A percentile compares a stretch with the other conserved stretches of the same genome.
These are phyloP conservation scores for Trididemnum clinides DNA, from an alignment of 23 tunicate genomes.

Conservation along the genomic window DNA sequence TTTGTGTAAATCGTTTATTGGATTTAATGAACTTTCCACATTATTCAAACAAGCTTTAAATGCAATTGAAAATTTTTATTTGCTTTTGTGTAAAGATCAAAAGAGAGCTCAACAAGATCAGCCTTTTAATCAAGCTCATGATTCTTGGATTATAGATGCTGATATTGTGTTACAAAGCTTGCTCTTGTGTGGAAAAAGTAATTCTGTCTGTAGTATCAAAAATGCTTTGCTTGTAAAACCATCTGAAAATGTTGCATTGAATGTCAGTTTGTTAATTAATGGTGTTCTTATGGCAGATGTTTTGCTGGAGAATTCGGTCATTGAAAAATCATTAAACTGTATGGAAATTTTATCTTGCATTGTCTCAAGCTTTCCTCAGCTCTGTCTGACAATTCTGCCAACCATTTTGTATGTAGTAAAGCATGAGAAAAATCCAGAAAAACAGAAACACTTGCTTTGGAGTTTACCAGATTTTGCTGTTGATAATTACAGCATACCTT, in stretches of 20 bases:
- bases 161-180: not conserved
- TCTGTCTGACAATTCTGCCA: slow-evolving; percentile 37
- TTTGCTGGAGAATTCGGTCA: not conserved
- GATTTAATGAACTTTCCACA: not conserved
- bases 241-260: not conserved
- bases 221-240: not conserved
- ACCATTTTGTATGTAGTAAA: slow-evolving; percentile 20
- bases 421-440: not conserved
- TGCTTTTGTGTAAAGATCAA: not conserved
- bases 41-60: not conserved
- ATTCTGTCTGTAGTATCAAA: not conserved
- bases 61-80: not conserved
- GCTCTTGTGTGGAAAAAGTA: not conserved
- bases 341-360: not conserved
- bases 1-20: not conserved
- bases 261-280: not conserved
- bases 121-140: not conserved
- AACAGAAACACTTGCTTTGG: not conserved
- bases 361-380: not conserved
- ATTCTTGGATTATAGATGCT: not conserved
- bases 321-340: not conserved
- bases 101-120: not conserved
- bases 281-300: not conserved
- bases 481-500: slow-evolving; percentile 35
- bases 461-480: slow-evolving; percentile 47